Evolutionary conservation across 2,888 invertebrate species (phyloP).

Genomic region (Hyposoter didymator): DNA sequence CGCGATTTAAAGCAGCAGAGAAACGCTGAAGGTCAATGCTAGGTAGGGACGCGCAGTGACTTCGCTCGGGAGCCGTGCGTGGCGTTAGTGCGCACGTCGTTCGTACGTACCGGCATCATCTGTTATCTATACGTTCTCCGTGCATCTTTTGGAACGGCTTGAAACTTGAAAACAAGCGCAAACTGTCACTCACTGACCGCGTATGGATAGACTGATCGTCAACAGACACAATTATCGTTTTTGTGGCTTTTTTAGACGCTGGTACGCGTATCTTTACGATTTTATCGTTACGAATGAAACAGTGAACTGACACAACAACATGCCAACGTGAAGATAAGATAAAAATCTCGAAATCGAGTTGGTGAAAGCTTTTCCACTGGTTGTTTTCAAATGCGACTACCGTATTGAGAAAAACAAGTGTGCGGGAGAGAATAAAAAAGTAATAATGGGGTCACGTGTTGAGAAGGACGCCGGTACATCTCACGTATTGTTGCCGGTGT

Average conservation of each 20-base stretch:
- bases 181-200: not conserved
- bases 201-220: not conserved
- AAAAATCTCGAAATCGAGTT: not conserved
- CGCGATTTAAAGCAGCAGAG: no score
- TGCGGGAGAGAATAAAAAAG: not conserved
- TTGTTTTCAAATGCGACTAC: not conserved
- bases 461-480: constrained; percentile 67
- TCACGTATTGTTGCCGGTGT: constrained; percentile 85
- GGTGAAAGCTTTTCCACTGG: not conserved
- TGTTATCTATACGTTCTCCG: no score
- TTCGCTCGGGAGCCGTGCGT: no score
- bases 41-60: no score
- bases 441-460: constrained; percentile 58
- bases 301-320: not conserved
- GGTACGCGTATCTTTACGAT: not conserved
- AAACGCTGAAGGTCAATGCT: no score
- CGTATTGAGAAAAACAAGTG: not conserved
- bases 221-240: not conserved
- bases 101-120: no score
- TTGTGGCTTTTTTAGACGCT: not conserved
- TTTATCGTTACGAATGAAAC: not conserved
- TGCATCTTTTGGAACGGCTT: not conserved
- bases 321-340: not conserved
- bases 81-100: no score
- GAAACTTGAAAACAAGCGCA: not conserved